phyloP scores from a whole-genome alignment of 64 coral and sea anemone genomes.

The Exaiptasia diaphana region DNA sequence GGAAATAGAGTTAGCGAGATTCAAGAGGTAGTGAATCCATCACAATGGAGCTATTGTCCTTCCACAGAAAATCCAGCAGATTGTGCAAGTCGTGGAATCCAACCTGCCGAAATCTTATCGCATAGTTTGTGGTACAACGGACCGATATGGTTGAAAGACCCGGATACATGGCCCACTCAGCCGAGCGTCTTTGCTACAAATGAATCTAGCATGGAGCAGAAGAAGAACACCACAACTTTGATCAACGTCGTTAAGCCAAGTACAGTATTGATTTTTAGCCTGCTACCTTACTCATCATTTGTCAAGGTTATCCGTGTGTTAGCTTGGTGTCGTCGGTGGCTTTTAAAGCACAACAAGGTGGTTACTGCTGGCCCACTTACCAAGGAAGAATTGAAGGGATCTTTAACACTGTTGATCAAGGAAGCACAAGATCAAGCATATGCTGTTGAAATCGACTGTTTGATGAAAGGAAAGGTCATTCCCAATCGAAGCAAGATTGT shows the following conservation, averaged over 20 bases:
- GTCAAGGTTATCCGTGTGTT: too few species aligned
- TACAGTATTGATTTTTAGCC: too few species aligned
- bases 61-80: conserved; percentile 9
- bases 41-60: neutral
- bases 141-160: neutral
- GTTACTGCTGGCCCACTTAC: too few species aligned
- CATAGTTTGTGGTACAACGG: neutral
- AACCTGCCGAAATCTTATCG: neutral
- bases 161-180: neutral
- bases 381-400: too few species aligned
- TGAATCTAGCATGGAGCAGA: neutral
- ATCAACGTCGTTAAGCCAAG: too few species aligned
- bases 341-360: too few species aligned
- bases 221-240: too few species aligned
- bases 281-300: too few species aligned
- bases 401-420: neutral
- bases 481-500: too few species aligned
- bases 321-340: too few species aligned
- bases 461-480: neutral
- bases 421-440: neutral
- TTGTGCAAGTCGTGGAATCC: neutral
- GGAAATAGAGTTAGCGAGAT: conserved; percentile 40
- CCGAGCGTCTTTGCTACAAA: neutral
- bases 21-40: conserved; percentile 2
- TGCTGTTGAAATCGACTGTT: neutral